phyloP scores from a whole-genome alignment of 2,888 invertebrate genomes.

The Pachycephus smyrnensis region DNA sequence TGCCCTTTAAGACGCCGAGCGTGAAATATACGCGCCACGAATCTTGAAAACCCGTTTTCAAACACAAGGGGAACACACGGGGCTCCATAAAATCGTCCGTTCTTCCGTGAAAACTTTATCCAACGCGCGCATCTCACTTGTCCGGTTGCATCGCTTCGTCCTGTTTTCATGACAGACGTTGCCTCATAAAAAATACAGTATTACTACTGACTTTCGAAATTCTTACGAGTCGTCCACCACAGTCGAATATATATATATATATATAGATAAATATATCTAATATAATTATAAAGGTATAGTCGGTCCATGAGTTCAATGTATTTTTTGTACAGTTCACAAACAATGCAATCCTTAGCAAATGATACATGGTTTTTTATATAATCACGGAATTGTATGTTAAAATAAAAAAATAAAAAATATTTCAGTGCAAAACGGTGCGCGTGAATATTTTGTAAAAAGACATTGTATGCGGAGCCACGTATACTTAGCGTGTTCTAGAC shows the following conservation, averaged over 20 bases:
- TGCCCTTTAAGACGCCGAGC: slow-evolving; percentile 52
- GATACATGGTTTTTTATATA: background rate
- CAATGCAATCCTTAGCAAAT: background rate
- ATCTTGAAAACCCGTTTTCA: slow-evolving; percentile 48
- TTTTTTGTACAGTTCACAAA: background rate
- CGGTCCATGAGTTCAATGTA: background rate
- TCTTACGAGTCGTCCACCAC: background rate
- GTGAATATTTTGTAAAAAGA: too few relatives aligned
- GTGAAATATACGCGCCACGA: slow-evolving; percentile 50
- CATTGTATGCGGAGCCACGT: too few relatives aligned
- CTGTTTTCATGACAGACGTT: background rate
- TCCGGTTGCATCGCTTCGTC: background rate
- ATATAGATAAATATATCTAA: background rate
- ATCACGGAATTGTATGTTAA: background rate
- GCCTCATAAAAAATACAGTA: background rate
- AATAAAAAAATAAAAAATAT: background rate
- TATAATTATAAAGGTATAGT: background rate
- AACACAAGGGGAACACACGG: slow-evolving; percentile 40
- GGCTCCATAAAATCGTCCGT: slow-evolving; percentile 63
- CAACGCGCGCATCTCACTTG: background rate
- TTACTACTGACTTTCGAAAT: background rate
- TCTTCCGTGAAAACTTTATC: slow-evolving; percentile 58
- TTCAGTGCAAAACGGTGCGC: background rate
- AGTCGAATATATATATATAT: too few relatives aligned
- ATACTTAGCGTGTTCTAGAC: too few relatives aligned